phyloP scores from a whole-genome alignment of 2,888 invertebrate genomes.

The Amorpha juglandis region DNA sequence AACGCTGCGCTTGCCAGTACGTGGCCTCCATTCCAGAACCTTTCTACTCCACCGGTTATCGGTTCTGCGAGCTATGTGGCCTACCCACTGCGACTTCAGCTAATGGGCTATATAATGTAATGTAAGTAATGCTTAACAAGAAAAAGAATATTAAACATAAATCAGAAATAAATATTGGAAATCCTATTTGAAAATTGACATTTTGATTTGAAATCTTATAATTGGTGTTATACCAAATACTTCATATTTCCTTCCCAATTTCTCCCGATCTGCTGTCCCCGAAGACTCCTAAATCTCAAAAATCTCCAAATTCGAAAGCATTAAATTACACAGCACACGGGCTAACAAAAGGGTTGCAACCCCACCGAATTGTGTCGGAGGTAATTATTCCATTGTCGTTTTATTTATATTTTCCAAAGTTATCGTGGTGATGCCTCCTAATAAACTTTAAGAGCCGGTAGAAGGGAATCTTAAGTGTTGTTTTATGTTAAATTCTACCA shows the following conservation, averaged over 20 bases:
- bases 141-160: too few relatives aligned
- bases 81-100: too few relatives aligned
- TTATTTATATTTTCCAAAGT: conserved; percentile 79
- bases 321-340: conserved; percentile 35
- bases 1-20: too few relatives aligned
- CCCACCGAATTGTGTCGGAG: conserved; percentile 10
- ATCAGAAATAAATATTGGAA: too few relatives aligned
- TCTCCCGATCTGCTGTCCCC: background rate
- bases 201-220: too few relatives aligned
- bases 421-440: conserved; percentile 75
- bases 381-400: conserved; percentile 57
- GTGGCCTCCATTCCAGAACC: too few relatives aligned
- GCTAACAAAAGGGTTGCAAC: conserved; percentile 22
- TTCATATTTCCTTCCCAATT: background rate
- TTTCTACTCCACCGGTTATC: too few relatives aligned
- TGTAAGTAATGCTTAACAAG: too few relatives aligned
- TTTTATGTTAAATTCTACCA: conserved; percentile 77
- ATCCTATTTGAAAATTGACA: too few relatives aligned
- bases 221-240: too few relatives aligned
- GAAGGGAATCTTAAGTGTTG: conserved; percentile 74
- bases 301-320: background rate
- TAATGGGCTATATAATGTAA: too few relatives aligned
- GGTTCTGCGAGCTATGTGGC: too few relatives aligned
- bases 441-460: conserved; percentile 70
- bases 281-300: conserved; percentile 2